phyloP scores from a whole-genome alignment of 2,797 vertebrate genomes.

The Coendou prehensilis region DNA sequence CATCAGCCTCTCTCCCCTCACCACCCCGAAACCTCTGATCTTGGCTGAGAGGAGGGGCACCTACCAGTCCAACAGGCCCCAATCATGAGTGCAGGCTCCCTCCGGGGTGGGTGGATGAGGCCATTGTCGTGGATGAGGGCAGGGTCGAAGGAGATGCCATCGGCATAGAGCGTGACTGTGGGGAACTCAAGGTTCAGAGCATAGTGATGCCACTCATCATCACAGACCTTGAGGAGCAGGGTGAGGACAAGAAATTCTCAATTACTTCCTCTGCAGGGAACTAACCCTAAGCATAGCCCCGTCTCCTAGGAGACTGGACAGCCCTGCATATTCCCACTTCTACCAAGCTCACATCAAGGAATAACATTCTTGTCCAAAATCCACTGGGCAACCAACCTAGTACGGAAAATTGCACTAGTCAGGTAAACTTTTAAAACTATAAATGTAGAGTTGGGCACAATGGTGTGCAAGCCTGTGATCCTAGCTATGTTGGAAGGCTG shows the following conservation, averaged over 20 bases:
- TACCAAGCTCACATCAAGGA: neutral
- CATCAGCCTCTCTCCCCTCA: neutral
- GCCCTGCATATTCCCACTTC: neutral
- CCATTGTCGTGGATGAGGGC: conserved; percentile 98
- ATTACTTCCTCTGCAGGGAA: neutral
- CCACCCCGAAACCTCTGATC: neutral
- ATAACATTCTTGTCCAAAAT: neutral
- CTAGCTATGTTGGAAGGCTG: neutral
- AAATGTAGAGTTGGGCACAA: neutral
- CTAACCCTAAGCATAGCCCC: neutral
- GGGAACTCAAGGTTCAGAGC: conserved; percentile 98
- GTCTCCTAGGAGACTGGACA: neutral
- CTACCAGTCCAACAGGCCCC: conserved; percentile 96
- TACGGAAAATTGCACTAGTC: conserved; percentile 33
- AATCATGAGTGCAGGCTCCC: conserved; percentile 94
- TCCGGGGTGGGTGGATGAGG: conserved; percentile 94
- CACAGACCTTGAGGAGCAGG: conserved; percentile 92
- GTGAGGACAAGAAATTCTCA: neutral
- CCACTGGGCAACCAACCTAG: neutral
- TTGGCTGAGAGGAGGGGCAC: conserved; percentile 1
- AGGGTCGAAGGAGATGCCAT: conserved; percentile 98
- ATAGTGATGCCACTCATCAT: conserved; percentile 98
- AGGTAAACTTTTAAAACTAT: neutral
- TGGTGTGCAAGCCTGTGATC: neutral
- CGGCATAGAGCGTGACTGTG: conserved; percentile 96